Evolutionary conservation across 2,797 vertebrate genomes (phyloP).

Genomic region (Leptatherina wallacei): DNA sequence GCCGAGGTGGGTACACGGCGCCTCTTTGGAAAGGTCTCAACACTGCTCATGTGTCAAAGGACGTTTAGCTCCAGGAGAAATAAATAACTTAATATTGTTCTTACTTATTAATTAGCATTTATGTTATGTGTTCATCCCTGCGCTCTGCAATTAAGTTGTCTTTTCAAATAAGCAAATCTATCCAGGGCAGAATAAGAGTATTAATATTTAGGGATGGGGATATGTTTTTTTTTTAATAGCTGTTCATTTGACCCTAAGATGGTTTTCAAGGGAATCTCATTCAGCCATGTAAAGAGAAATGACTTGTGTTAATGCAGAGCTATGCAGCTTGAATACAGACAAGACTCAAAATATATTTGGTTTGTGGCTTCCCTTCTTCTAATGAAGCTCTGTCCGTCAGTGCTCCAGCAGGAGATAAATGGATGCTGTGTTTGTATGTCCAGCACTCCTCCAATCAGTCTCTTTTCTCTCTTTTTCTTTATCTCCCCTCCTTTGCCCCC

Average conservation of each 20-base stretch:
- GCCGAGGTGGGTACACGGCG: conserved; percentile 16
- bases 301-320: conserved; percentile 74
- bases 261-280: conserved; percentile 73
- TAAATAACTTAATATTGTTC: conserved; percentile 63
- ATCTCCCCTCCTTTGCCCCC: conserved; percentile 23
- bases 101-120: conserved; percentile 73
- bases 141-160: conserved; percentile 69
- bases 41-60: conserved; percentile 39
- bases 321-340: conserved; percentile 70
- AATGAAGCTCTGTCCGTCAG: conserved; percentile 70
- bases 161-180: conserved; percentile 60
- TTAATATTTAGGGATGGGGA: conserved; percentile 48
- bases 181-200: conserved; percentile 44
- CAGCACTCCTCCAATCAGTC: conserved; percentile 61
- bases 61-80: conserved; percentile 44
- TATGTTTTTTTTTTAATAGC: conserved; percentile 49
- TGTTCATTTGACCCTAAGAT: conserved; percentile 76
- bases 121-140: conserved; percentile 61
- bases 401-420: conserved; percentile 75
- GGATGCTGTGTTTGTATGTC: conserved; percentile 72
- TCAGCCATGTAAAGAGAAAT: conserved; percentile 80
- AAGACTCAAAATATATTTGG: conserved; percentile 63
- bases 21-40: conserved; percentile 44
- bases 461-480: conserved; percentile 14
- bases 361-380: conserved; percentile 62